Evolutionary conservation across 2,888 invertebrate genomes (phyloP).

Genomic region (Resseliella maxima): DNA sequence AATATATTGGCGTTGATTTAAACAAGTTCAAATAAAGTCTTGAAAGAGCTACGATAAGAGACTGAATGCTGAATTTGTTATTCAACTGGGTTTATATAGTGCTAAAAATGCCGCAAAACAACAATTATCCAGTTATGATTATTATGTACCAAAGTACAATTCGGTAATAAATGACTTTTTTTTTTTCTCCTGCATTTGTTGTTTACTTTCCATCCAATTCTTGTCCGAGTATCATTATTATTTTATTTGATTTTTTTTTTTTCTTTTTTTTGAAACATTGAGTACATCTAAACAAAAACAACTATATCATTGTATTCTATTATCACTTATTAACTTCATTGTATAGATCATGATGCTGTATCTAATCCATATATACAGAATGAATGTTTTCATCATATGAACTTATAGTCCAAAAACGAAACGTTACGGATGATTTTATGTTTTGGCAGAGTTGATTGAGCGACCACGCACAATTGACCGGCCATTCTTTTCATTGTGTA

Average conservation of each 20-base stretch:
- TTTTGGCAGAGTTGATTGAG: not conserved
- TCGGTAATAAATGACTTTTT: not conserved
- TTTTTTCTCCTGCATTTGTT: not conserved
- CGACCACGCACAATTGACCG: slow-evolving; percentile 43
- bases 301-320: not conserved
- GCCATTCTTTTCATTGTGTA: not conserved
- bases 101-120: not conserved
- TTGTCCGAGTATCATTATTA: not conserved
- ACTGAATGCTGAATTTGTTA: not conserved
- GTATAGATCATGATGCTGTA: not conserved
- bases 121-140: slow-evolving; percentile 48
- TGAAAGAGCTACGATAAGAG: not conserved
- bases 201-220: not conserved
- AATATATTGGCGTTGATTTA: not conserved
- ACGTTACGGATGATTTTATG: not conserved
- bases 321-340: not conserved
- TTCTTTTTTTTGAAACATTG: not conserved
- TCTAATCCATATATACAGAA: slow-evolving; percentile 4
- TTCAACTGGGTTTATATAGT: not conserved
- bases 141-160: not conserved
- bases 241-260: not conserved
- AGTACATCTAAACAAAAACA: slow-evolving; percentile 9
- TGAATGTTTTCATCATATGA: not conserved
- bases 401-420: not conserved
- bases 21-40: not conserved